phyloP scores from a whole-genome alignment of 1,140 invertebrate species.

The Drepana arcuata region DNA sequence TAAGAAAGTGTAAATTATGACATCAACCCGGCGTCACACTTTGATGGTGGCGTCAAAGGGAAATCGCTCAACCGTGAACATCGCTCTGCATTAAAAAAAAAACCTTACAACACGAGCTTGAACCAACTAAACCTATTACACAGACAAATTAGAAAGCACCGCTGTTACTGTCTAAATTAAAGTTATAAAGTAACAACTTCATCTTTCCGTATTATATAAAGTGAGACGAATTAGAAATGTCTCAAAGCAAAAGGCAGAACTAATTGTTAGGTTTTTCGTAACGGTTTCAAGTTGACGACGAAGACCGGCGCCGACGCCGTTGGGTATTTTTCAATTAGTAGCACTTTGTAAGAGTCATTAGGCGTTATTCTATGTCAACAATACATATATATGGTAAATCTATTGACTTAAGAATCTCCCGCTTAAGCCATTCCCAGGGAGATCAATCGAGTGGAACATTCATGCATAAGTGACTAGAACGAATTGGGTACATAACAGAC shows the following conservation, averaged over 20 bases:
- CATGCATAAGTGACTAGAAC: too few species aligned
- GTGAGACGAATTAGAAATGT: constrained; percentile 11
- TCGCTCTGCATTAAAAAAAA: too few species aligned
- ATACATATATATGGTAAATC: too few species aligned
- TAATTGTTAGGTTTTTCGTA: constrained; percentile 13
- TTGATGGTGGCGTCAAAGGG: constrained; percentile 1
- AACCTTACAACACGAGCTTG: too few species aligned
- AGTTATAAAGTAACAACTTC: constrained; percentile 7
- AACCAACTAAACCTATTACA: background rate
- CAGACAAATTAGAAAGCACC: constrained; percentile 10
- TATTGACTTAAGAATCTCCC: too few species aligned
- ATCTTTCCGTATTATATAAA: constrained; percentile 6
- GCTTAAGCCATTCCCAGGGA: too few species aligned
- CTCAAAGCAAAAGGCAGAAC: constrained; percentile 10
- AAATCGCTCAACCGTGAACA: constrained; percentile 8
- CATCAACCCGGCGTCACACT: constrained; percentile 2
- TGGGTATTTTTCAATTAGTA: too few species aligned
- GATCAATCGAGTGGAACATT: too few species aligned
- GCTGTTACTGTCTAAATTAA: constrained; percentile 7
- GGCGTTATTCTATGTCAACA: background rate
- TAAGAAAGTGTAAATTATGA: background rate
- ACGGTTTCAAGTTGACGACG: constrained; percentile 7
- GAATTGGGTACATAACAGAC: too few species aligned
- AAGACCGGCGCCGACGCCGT: too few species aligned
- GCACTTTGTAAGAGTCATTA: background rate